phyloP scores from a whole-genome alignment of 1,140 invertebrate genomes.

The Tachypleus tridentatus region DNA sequence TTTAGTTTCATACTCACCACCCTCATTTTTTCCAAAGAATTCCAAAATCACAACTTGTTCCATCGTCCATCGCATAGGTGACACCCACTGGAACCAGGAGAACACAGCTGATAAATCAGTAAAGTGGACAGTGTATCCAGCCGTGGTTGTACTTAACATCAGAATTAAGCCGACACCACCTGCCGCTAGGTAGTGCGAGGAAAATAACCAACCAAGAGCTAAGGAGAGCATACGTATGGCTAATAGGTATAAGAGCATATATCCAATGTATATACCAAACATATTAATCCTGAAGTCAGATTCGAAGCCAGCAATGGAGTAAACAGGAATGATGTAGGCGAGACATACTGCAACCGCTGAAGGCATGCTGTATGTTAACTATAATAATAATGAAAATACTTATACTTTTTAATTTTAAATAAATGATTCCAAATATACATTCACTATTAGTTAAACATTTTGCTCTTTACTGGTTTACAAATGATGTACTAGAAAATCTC shows the following conservation, averaged over 20 bases:
- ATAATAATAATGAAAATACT: constrained; percentile 16
- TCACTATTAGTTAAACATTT: no score
- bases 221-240: constrained; percentile 55
- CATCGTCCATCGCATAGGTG: constrained; percentile 60
- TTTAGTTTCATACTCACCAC: neutral
- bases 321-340: constrained; percentile 70
- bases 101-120: constrained; percentile 53
- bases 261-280: constrained; percentile 62
- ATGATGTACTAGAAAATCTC: no score
- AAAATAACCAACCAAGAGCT: constrained; percentile 44
- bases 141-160: constrained; percentile 47
- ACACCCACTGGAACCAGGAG: constrained; percentile 51
- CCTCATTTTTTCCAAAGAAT: constrained; percentile 13
- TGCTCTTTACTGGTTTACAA: no score
- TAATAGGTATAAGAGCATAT: constrained; percentile 63
- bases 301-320: constrained; percentile 70
- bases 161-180: constrained; percentile 49
- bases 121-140: constrained; percentile 57
- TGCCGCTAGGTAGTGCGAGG: constrained; percentile 39
- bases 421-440: no score
- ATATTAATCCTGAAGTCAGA: constrained; percentile 40
- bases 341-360: constrained; percentile 55
- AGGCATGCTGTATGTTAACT: constrained; percentile 47
- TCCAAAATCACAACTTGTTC: constrained; percentile 41
- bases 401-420: no score